Base-by-base conservation (phyloP, 2,797 vertebrate species). In the Sebastes itinus region DNA sequence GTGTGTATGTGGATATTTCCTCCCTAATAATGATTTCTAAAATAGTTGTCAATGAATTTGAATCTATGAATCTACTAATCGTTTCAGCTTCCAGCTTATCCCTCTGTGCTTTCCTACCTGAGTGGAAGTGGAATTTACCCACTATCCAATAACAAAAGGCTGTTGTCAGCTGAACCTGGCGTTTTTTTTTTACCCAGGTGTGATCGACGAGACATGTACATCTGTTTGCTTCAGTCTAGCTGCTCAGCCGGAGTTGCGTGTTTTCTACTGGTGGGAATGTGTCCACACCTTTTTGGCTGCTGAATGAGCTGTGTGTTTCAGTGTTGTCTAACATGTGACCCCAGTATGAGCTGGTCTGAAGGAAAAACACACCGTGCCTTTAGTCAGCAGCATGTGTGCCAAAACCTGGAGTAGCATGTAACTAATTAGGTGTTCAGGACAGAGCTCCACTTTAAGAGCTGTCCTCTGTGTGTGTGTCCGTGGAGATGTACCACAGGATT, bases 301-400 rank as follows among this genome's bases (percentile, higher is more conserved):
- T 92, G 85, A 94, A 93, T 84, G 81, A 84, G 77, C 35, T 4
- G 82, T 89, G 88, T 93, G 91, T 92, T 67, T n/a, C 7, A 82
- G 70, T 59, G 58, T 64, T 25, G 49, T 75, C 12, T 33, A 35
- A 30, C 86, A 88, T 85, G 92, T 86, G 86, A 86, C 58, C 72
- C 42, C 68, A 62, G 81, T 69, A 28, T 25, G 80, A 78, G 79
- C 62, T 65, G 32, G 60, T 14, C 60, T 59, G 72, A 63, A 23
- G 70, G 63, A 55, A 79, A 87, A 79, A 85, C 67, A 77, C 77
- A 71, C 18, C 2, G 4, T 11, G 81, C 67, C 52, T 79, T 75
- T 42, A 70, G 42, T 82, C 52, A 22, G 55, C 69, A 49, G 38
- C 64, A n/a, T 54, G 30, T 85, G 32, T 28, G 28, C 18, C 46